phyloP scores from a whole-genome alignment of 2,888 invertebrate genomes.

The Empis livida region DNA sequence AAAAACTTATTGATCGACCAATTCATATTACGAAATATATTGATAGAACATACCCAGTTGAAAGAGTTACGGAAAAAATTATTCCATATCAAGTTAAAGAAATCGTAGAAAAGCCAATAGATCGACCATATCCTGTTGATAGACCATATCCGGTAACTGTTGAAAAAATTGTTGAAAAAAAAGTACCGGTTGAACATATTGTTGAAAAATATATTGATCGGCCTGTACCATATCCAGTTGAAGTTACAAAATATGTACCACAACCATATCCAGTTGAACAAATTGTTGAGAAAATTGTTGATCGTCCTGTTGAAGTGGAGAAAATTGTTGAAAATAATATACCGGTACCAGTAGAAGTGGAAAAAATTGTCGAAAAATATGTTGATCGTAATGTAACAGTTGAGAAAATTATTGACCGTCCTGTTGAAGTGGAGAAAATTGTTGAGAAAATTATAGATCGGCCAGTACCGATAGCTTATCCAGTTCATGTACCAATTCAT shows the following conservation, averaged over 20 bases:
- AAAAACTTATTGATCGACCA: conserved; percentile 8
- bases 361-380: conserved; percentile 31
- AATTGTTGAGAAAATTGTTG: conserved; percentile 38
- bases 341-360: conserved; percentile 34
- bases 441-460: conserved; percentile 21
- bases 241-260: conserved; percentile 36
- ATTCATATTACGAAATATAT: conserved; percentile 38
- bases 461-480: conserved; percentile 22
- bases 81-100: conserved; percentile 37
- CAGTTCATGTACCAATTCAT: conserved; percentile 36
- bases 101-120: conserved; percentile 31
- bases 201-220: conserved; percentile 17
- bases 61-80: conserved; percentile 37
- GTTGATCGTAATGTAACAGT: conserved; percentile 36
- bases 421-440: conserved; percentile 30
- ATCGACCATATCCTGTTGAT: conserved; percentile 37
- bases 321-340: conserved; percentile 45
- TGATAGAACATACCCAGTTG: conserved; percentile 38
- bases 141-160: conserved; percentile 36
- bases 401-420: conserved; percentile 35
- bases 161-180: conserved; percentile 35
- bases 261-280: conserved; percentile 42
- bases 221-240: conserved; percentile 34
- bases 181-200: conserved; percentile 8
- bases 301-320: conserved; percentile 16